Evolutionary conservation across 2,888 invertebrate genomes (phyloP).

Genomic region (Dichetophora obliterata): DNA sequence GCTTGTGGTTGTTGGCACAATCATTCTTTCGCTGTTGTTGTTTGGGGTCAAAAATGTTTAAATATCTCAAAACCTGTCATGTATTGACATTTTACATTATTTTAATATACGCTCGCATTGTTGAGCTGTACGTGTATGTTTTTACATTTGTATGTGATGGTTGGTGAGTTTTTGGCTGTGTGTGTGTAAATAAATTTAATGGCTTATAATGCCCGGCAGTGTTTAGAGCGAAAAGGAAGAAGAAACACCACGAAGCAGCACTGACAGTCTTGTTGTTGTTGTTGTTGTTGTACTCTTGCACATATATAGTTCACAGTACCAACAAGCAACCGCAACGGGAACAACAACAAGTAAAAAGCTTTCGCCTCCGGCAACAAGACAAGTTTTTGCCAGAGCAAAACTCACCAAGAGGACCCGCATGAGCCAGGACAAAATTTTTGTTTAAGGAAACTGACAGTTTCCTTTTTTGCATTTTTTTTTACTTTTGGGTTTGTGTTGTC

Average conservation of each 20-base stretch:
- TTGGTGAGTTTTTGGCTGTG: conserved; percentile 19
- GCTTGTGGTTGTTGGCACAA: conserved; percentile 5
- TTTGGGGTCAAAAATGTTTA: conserved; percentile 53
- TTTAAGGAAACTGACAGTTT: conserved; percentile 62
- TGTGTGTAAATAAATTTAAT: conserved; percentile 63
- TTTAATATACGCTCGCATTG: conserved; percentile 29
- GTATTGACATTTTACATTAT: conserved; percentile 67
- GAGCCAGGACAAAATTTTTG: conserved; percentile 34
- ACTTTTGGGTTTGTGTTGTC: no score
- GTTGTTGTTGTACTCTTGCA: neutral
- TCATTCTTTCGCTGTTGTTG: neutral
- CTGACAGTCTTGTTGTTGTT: neutral
- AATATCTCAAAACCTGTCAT: conserved; percentile 56
- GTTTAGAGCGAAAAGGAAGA: neutral
- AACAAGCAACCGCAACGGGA: conserved; percentile 20
- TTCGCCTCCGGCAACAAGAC: conserved; percentile 25
- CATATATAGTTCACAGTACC: neutral
- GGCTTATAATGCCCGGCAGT: conserved; percentile 61
- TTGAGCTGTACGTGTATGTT: conserved; percentile 11
- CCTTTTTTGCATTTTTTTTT: conserved; percentile 48
- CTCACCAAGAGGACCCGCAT: conserved; percentile 59
- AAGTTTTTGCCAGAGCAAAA: conserved; percentile 46
- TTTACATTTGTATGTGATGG: conserved; percentile 30
- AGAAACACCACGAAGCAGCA: conserved; percentile 4
- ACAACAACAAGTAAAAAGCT: conserved; percentile 14